Evolutionary conservation across 30 jellyfish, hydroid and myxozoan genomes (phyloP).

Genomic region (Aurelia coerulea): DNA sequence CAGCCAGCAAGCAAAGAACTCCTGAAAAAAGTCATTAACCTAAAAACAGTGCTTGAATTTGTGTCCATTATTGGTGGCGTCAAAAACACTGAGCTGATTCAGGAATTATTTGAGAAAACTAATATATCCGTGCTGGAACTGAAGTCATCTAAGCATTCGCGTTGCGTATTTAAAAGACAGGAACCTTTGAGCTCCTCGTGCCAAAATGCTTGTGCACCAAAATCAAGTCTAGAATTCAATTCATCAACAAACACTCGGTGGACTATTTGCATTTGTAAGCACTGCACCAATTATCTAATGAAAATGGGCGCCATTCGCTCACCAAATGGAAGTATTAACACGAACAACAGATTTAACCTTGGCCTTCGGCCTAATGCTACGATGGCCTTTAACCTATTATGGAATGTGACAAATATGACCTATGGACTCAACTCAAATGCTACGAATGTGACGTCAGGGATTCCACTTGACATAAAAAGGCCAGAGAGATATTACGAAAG

Average conservation of each 20-base stretch:
- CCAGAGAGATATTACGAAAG: conserved; percentile 9
- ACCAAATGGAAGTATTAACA: too few species aligned
- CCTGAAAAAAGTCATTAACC: not conserved
- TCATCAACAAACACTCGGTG: too few species aligned
- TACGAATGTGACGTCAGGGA: conserved; percentile 7
- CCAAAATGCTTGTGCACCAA: too few species aligned
- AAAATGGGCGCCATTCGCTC: too few species aligned
- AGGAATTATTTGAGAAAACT: not conserved
- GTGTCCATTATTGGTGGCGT: not conserved
- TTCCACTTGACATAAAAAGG: not conserved
- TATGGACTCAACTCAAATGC: not conserved
- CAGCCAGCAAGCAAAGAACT: not conserved
- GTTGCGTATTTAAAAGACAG: not conserved
- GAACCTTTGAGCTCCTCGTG: too few species aligned
- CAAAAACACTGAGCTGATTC: not conserved
- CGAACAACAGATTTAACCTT: too few species aligned
- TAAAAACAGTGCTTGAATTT: not conserved
- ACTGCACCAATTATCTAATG: too few species aligned
- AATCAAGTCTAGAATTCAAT: too few species aligned
- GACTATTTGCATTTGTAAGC: too few species aligned
- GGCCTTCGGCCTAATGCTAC: not conserved
- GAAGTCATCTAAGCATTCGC: not conserved
- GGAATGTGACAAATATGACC: not conserved
- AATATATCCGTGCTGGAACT: conserved; percentile 11
- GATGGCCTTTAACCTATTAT: not conserved